Percentiles rank a stretch among this genome's conserved stretches.
Conservation (phyloP, 64 coral and sea anemone species). For the Montipora cactus region DNA sequence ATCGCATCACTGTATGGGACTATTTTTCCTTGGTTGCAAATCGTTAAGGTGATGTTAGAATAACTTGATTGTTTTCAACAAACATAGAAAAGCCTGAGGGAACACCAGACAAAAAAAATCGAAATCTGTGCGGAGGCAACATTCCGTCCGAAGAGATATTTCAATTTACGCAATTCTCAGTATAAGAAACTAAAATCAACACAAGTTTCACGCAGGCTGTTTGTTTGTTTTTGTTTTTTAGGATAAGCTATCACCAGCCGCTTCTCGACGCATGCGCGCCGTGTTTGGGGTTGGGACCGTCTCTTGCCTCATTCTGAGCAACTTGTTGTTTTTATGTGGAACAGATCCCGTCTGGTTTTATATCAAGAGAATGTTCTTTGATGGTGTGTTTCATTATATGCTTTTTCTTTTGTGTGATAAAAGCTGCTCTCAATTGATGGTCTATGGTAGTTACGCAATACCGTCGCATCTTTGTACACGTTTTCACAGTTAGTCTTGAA, state of each 20-base stretch:
- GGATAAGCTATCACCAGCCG: slow-evolving; percentile 76
- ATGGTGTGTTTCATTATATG: slow-evolving; percentile 14
- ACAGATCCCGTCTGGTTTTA: slow-evolving; percentile 64
- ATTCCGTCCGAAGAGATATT: too few species aligned
- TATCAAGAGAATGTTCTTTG: slow-evolving; percentile 76
- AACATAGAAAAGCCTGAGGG: too few species aligned
- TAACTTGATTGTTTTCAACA: too few species aligned
- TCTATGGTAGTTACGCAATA: too few species aligned
- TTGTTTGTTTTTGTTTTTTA: background rate
- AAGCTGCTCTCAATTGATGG: background rate
- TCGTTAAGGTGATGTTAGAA: too few species aligned
- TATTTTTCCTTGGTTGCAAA: too few species aligned
- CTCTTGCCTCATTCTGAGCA: slow-evolving; percentile 80
- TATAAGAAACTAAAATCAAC: too few species aligned
- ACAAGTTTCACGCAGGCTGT: too few species aligned
- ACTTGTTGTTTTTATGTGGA: slow-evolving; percentile 88
- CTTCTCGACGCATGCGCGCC: slow-evolving; percentile 81
- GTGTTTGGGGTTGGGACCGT: slow-evolving; percentile 56
- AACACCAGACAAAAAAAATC: too few species aligned
- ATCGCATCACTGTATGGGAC: background rate
- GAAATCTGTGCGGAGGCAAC: too few species aligned
- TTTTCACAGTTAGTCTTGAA: too few species aligned
- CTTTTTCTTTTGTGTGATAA: background rate
- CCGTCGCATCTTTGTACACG: background rate
- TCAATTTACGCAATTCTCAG: too few species aligned